Evolutionary conservation across 2,113 vertebrate genomes (phyloP).

Genomic region (Nyctibius bracteatus): DNA sequence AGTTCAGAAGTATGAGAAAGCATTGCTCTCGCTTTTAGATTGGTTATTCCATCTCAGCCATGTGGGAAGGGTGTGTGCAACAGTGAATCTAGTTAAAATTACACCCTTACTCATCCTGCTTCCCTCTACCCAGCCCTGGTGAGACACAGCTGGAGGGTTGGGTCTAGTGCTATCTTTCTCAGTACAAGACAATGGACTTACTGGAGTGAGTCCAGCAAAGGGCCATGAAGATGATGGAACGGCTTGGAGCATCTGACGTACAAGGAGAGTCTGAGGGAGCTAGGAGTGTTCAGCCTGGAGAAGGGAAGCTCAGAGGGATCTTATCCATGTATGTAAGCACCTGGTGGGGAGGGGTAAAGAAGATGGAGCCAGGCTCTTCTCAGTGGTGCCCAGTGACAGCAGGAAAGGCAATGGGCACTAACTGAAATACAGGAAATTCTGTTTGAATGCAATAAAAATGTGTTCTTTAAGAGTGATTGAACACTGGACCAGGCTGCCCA

Average conservation of each 20-base stretch:
- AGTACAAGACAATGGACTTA: background rate
- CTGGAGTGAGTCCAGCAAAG: background rate
- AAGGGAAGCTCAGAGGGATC: background rate
- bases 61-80: background rate
- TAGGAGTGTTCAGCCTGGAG: background rate
- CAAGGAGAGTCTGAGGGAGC: background rate
- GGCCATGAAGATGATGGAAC: background rate
- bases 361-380: background rate
- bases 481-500: background rate
- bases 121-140: background rate
- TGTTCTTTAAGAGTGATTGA: background rate
- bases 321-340: background rate
- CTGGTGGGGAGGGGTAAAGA: background rate
- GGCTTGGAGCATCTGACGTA: background rate
- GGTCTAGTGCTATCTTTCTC: background rate
- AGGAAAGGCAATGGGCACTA: background rate
- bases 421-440: background rate
- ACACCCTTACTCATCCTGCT: background rate
- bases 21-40: background rate
- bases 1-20: background rate
- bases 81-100: constrained; percentile 17
- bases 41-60: background rate
- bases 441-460: background rate
- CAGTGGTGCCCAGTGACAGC: background rate
- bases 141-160: background rate